Percentiles rank a stretch among this genome's conserved stretches.
Evolutionary conservation across 2,888 invertebrate species (phyloP).

Genomic region (Oasisia sp.): DNA sequence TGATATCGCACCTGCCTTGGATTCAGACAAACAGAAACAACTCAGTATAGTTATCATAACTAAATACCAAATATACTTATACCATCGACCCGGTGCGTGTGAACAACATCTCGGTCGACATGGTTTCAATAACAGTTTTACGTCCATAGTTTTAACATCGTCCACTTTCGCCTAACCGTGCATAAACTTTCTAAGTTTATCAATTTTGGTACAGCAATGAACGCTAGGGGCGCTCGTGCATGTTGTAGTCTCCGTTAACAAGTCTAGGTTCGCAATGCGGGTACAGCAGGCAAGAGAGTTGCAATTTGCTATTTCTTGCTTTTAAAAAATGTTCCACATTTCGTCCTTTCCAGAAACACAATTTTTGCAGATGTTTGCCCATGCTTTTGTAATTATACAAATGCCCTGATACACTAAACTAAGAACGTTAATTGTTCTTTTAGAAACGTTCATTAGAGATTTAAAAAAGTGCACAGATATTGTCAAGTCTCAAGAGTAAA

Average conservation of each 20-base stretch:
- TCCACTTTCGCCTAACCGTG: background rate
- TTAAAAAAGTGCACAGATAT: too few species aligned
- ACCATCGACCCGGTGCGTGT: background rate
- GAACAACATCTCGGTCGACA: background rate
- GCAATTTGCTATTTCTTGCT: too few species aligned
- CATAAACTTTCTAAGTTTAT: background rate
- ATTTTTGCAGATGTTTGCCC: too few species aligned
- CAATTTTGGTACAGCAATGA: background rate
- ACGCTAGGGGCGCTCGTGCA: background rate
- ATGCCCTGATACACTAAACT: too few species aligned
- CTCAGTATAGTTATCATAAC: background rate
- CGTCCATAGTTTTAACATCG: background rate
- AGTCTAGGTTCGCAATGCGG: background rate
- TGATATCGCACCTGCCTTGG: background rate
- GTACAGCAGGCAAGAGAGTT: background rate
- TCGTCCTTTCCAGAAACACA: too few species aligned
- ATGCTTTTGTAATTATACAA: too few species aligned
- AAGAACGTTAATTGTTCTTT: too few species aligned
- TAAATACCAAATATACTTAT: background rate
- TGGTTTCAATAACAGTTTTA: background rate
- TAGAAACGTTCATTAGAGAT: too few species aligned
- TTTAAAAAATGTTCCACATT: too few species aligned
- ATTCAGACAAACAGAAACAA: background rate
- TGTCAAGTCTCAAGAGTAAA: too few species aligned
- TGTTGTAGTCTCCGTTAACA: constrained; percentile 17